A percentile compares a stretch with the other conserved stretches of the same genome.
Evolutionary conservation across 1,140 invertebrate genomes (phyloP).

Genomic region (Halesus radiatus): DNA sequence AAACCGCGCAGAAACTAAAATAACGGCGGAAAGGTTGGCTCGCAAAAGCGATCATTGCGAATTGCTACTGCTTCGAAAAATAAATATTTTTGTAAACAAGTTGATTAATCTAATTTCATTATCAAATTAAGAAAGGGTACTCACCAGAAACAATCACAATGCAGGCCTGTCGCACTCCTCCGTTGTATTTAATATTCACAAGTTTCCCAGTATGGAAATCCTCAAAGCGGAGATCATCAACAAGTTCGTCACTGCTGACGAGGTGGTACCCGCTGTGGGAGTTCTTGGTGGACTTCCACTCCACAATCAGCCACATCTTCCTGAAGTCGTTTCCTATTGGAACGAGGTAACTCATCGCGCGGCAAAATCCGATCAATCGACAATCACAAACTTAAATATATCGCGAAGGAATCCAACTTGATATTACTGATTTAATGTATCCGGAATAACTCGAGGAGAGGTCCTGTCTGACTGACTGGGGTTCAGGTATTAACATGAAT

Average conservation of each 20-base stretch:
- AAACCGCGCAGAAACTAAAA: no score
- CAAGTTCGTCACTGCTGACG: slow-evolving; percentile 41
- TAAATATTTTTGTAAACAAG: background rate
- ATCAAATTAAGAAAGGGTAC: background rate
- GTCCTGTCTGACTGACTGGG: slow-evolving; percentile 12
- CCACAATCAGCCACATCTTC: slow-evolving; percentile 53
- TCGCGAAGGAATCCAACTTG: background rate
- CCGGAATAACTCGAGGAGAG: background rate
- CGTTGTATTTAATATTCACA: slow-evolving; percentile 34
- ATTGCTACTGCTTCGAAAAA: background rate
- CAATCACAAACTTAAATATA: slow-evolving; percentile 10
- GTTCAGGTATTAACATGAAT: slow-evolving; percentile 13
- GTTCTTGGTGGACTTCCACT: slow-evolving; percentile 44
- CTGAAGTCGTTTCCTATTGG: slow-evolving; percentile 41
- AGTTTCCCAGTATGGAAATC: slow-evolving; percentile 53
- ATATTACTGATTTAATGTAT: background rate
- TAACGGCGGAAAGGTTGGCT: no score
- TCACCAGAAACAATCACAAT: slow-evolving; percentile 54
- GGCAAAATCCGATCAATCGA: background rate
- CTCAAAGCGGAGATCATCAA: slow-evolving; percentile 29
- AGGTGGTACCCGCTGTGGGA: slow-evolving; percentile 41
- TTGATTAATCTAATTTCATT: background rate
- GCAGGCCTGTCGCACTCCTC: slow-evolving; percentile 36
- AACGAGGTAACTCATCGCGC: slow-evolving; percentile 39
- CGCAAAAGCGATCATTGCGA: background rate